Conservation (phyloP, 2,797 vertebrate species). For the Notolepis coatsorum region DNA sequence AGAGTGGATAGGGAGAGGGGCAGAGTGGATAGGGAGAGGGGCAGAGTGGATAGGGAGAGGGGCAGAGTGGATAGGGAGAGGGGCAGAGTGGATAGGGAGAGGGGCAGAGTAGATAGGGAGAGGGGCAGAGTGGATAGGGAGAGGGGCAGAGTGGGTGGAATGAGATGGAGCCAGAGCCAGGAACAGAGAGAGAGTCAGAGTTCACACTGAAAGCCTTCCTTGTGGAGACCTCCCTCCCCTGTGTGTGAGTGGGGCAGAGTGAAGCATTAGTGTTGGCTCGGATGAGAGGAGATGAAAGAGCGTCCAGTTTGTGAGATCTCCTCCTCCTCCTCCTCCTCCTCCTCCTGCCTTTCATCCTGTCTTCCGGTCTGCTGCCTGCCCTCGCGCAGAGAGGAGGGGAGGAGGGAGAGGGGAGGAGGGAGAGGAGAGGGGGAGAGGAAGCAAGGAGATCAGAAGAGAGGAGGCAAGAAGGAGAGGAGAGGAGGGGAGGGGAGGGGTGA, state of each 20-base stretch:
- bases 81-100: constrained; percentile 21
- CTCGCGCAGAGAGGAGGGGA: constrained; percentile 5
- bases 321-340: constrained; percentile 72
- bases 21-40: no score
- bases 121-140: no score
- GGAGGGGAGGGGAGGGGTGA: constrained; percentile 18
- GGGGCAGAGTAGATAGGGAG: constrained; percentile 50
- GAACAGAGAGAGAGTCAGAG: constrained; percentile 9
- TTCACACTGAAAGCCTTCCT: constrained; percentile 55
- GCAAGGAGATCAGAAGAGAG: no score
- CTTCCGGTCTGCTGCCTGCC: constrained; percentile 57
- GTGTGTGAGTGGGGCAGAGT: constrained; percentile 52
- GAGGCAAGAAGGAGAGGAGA: no score
- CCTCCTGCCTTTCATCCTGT: constrained; percentile 72
- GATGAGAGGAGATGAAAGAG: constrained; percentile 73
- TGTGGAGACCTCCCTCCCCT: constrained; percentile 55
- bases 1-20: no score
- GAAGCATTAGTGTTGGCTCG: constrained; percentile 61
- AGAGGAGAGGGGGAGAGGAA: constrained; percentile 45
- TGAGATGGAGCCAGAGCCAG: not conserved
- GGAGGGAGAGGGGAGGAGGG: no score
- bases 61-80: not conserved
- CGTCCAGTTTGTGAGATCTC: constrained; percentile 64
- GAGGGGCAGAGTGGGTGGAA: not conserved
- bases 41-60: no score